Evolutionary conservation across 2,888 invertebrate genomes (phyloP).

Genomic region (Cerastis leucographa): DNA sequence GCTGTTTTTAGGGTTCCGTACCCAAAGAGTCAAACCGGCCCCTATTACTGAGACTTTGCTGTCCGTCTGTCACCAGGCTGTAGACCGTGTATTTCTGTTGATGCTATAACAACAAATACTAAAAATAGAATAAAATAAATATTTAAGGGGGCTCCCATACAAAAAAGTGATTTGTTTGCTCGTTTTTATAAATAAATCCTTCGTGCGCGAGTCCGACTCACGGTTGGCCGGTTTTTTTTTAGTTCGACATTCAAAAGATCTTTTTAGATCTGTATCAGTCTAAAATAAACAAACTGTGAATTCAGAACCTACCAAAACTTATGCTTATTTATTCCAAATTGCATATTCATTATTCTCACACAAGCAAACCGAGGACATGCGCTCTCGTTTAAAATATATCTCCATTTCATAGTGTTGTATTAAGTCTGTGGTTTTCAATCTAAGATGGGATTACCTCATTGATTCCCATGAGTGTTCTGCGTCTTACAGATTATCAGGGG

Average conservation of each 20-base stretch:
- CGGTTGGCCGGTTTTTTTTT: no score
- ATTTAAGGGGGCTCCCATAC: no score
- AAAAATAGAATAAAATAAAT: no score
- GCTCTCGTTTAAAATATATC: conserved; percentile 11
- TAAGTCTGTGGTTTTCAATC: conserved; percentile 37
- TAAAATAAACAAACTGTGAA: not conserved
- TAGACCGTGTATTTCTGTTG: no score
- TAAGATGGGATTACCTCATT: conserved; percentile 37
- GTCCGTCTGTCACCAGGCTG: no score
- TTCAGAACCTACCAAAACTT: not conserved
- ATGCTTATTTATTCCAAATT: not conserved
- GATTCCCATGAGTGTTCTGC: conserved; percentile 37
- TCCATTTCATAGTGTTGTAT: conserved; percentile 1
- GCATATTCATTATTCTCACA: not conserved
- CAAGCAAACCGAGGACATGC: not conserved
- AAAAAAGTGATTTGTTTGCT: no score
- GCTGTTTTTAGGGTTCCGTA: no score
- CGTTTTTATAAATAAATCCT: no score
- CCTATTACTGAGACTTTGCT: no score
- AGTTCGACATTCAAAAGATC: not conserved
- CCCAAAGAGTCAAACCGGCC: no score
- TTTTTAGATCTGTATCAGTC: not conserved
- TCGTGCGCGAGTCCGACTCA: no score
- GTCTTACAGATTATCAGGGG: conserved; percentile 29
- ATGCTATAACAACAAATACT: no score